Base-by-base conservation (phyloP, 2,113 vertebrate species). In the Mola mola region DNA sequence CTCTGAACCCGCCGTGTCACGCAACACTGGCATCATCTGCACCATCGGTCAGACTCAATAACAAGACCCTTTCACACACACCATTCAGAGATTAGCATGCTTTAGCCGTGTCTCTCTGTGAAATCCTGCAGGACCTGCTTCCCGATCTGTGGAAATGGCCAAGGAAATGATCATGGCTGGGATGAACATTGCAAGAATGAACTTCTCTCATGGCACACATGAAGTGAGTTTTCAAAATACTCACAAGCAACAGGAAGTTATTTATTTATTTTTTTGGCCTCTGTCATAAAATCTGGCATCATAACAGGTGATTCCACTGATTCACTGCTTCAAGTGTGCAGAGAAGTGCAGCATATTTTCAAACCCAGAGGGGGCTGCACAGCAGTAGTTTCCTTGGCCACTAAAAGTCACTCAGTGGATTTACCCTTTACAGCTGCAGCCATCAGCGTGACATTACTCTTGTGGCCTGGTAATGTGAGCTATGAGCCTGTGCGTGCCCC, bases 1-100 rank as follows among this genome's bases (percentile, higher is more conserved):
- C 87, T 99, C 97, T 0, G 87, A 94, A 8, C 95, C 97, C 1
- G 93, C 94, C 56, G 92, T 91, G 0, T 94, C 96, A 4, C 93
- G 97, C 12, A 99, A 98, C 93, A 99, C 97, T 0, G 96, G 97
- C 90, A 98, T 99, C 89, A 92, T 99, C 88, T 99, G 97, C 84
- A 99, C 97, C 67, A 97, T 98, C 0, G 97, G 97, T 99, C 86
- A 52, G 95, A 58, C 17, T 13, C 5, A 6, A 33, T n/a, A 3
- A 33, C 11, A 42, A 40, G 2, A 67, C 15, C 31, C 8, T 31
- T 12, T 51, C 12, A 58, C 15, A 20, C 17, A 36, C 15, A 21
- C 13, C 4, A 48, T 59, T 24, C 28, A 66, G n/a, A 40, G 8
- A 34, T 22, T 12, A 36, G n/a, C 15, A 4, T 33, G 20, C 59